These are phyloP conservation scores for Remorina albescens DNA, from an alignment of 2,797 vertebrate genomes.

Conservation along the genomic window DNA sequence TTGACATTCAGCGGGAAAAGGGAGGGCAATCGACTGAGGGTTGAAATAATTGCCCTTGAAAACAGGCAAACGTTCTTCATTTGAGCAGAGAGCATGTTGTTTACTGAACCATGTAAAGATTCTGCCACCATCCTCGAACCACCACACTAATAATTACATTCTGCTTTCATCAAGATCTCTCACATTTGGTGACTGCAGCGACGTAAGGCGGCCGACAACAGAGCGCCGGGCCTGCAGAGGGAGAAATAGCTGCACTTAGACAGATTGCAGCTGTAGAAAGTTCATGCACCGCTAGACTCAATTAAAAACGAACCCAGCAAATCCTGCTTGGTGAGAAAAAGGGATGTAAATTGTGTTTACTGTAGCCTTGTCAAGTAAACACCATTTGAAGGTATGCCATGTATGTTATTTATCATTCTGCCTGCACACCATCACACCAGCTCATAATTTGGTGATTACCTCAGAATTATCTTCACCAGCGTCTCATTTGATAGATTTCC, in stretches of 20 bases:
- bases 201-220: slow-evolving; percentile 69
- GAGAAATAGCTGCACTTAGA: slow-evolving; percentile 76
- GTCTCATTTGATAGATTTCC: slow-evolving; percentile 57
- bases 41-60: slow-evolving; percentile 82
- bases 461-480: slow-evolving; percentile 44
- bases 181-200: slow-evolving; percentile 73
- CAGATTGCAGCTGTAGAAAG: slow-evolving; percentile 80
- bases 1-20: slow-evolving; percentile 59
- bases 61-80: slow-evolving; percentile 73
- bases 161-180: slow-evolving; percentile 81
- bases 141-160: slow-evolving; percentile 84
- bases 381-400: slow-evolving; percentile 73
- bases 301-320: slow-evolving; percentile 82
- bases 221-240: slow-evolving; percentile 61
- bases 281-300: slow-evolving; percentile 83
- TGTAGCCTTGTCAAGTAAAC: slow-evolving; percentile 70
- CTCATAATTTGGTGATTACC: slow-evolving; percentile 63
- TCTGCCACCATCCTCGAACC: slow-evolving; percentile 64
- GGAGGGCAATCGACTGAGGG: slow-evolving; percentile 70
- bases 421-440: slow-evolving; percentile 51
- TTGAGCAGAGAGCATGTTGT: slow-evolving; percentile 65
- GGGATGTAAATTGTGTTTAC: slow-evolving; percentile 78
- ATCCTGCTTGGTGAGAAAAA: slow-evolving; percentile 71
- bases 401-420: slow-evolving; percentile 75
- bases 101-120: slow-evolving; percentile 81